Conservation (phyloP, 2,797 vertebrate species). For the Melanotaenia maccullochi region DNA sequence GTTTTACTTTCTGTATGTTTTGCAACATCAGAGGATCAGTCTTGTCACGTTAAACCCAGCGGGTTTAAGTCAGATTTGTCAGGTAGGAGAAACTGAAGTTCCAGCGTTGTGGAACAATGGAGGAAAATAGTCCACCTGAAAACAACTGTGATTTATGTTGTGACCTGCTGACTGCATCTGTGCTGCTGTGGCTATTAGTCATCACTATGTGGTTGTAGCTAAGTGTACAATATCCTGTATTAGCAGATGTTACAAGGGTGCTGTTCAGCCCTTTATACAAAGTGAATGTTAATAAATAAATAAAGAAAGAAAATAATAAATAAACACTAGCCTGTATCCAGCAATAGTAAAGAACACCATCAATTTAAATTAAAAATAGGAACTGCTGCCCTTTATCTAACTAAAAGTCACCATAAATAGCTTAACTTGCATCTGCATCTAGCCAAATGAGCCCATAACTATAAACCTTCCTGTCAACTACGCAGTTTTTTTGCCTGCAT, state of each 20-base stretch:
- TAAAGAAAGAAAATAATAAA: background rate
- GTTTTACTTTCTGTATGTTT: background rate
- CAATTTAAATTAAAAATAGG: background rate
- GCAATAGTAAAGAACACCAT: background rate
- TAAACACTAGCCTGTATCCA: background rate
- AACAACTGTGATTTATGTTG: background rate
- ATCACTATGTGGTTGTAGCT: background rate
- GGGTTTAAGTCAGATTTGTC: background rate
- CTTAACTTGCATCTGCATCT: background rate
- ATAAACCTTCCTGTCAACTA: background rate
- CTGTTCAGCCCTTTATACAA: background rate
- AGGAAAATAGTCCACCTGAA: background rate
- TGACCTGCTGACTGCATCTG: background rate
- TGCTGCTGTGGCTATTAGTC: background rate
- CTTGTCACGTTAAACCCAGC: too few relatives aligned
- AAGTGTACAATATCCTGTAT: background rate
- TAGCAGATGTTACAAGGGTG: background rate
- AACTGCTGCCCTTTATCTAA: background rate
- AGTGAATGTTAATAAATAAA: background rate
- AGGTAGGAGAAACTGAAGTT: background rate
- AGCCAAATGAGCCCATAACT: background rate
- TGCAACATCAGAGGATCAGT: background rate
- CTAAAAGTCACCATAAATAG: background rate
- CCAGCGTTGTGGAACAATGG: background rate
- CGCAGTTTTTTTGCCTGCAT: background rate